Base-by-base conservation (phyloP, 2,888 invertebrate genomes). In the Buathra laborator region DNA sequence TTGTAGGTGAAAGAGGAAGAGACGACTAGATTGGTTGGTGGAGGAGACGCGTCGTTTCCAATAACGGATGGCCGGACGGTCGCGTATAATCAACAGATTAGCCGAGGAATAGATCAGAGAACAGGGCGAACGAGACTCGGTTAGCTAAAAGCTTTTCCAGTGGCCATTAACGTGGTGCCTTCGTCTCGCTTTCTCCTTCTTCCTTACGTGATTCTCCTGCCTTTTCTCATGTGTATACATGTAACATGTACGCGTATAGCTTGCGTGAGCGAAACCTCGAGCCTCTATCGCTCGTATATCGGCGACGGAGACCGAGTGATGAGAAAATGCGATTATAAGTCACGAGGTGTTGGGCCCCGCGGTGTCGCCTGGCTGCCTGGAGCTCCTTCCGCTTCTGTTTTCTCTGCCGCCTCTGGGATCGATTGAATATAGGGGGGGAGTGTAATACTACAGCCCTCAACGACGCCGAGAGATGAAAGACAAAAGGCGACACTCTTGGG, bases 241-340 rank as follows among this genome's bases (percentile, higher is more conserved):
- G 66, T 51, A 51, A 76, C 66, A 48, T 66, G 48, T 66, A 48
- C 48, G 48, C 66, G 81, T 81, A 75, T 62, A 77, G 75, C 62
- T 68, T 80, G 75, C 77, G 74, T 72, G 76, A 77, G 75, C 37
- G 37, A 37, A 71, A 84, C 82, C 80, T 71, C 82, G 80, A 76
- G 81, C 68, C 78, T 70, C 62, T 67, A 75, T 84, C 81, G 67
- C 71, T 56, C 64, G 78, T 80, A 86, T 84, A 86, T 84, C 64
- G 76, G 62, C 74, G 44, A 80, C 77, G 59, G 43, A 68, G 66
- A 5, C 75, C 83, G 87, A 86, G 87, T 88, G 89, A 90, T 90
- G 93, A 91, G 92, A 92, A 94, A 92, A 94, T 93, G 92, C 92
- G 93, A 94, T 94, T 94, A 94, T 93, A 94, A 93, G 93, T 94